These are phyloP conservation scores for Gymnoscopelus braueri DNA, from an alignment of 2,797 vertebrate species.

Conservation along the genomic window DNA sequence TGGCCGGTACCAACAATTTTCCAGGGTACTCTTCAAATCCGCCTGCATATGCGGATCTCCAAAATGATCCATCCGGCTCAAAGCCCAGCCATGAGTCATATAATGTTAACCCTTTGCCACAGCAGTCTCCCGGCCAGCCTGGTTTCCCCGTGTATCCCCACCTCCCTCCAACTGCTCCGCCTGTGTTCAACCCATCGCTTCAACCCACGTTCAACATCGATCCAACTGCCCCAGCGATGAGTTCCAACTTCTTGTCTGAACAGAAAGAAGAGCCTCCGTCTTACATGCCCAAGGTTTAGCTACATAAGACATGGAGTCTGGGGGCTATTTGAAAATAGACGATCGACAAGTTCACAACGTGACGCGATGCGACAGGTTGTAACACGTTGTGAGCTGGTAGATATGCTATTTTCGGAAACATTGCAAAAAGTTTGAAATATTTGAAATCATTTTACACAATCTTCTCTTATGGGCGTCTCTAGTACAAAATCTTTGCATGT, in stretches of 20 bases:
- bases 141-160: slow-evolving; percentile 34
- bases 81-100: slow-evolving; percentile 19
- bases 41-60: slow-evolving; percentile 21
- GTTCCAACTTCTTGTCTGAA: slow-evolving; percentile 64
- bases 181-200: neutral
- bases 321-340: too few relatives aligned
- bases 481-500: too few relatives aligned
- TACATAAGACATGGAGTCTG: too few relatives aligned
- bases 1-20: neutral
- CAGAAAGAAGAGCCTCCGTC: slow-evolving; percentile 61
- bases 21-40: slow-evolving; percentile 40
- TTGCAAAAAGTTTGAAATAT: too few relatives aligned
- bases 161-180: slow-evolving; percentile 12
- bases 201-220: slow-evolving; percentile 30
- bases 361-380: too few relatives aligned
- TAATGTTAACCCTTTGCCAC: slow-evolving; percentile 36
- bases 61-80: slow-evolving; percentile 18
- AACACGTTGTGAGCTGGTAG: too few relatives aligned
- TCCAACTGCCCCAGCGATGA: slow-evolving; percentile 45
- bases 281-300: slow-evolving; percentile 41
- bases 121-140: slow-evolving; percentile 12
- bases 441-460: too few relatives aligned
- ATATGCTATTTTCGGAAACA: too few relatives aligned
- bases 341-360: too few relatives aligned
- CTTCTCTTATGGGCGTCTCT: too few relatives aligned